Base-by-base conservation (phyloP, 2,113 vertebrate genomes). In the Odontesthes bonariensis region DNA sequence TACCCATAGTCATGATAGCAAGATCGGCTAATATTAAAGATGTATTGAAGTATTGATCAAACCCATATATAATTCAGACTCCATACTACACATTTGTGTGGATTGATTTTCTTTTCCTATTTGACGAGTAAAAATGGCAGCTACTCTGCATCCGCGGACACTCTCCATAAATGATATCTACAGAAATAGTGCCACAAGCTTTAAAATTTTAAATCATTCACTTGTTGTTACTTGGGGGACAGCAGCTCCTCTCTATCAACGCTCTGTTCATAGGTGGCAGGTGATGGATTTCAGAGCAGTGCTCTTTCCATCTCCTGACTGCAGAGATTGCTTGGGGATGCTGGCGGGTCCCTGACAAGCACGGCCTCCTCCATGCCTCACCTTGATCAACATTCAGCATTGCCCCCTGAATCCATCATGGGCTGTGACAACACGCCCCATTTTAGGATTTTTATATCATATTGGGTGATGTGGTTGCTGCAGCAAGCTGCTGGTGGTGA, bases 321-420 rank as follows among this genome's bases (percentile, higher is more conserved):
- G 82, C 83, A 66, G 65, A 88, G 91, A 92, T 92, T 91, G 91
- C 91, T 91, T 88, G 89, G 90, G 89, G 91, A 92, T 83, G 82
- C 84, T 82, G 86, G 83, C 72, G 75, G 86, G 81, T 87, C 88
- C 89, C 91, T 89, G 91, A 90, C 91, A 91, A 88, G 85, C 86
- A 63, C 80, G 82, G 83, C 83, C 91, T 86, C 86, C 87, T 91
- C 85, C 83, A 86, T 86, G 88, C 86, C 85, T 92, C 92, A 92
- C 91, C 91, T 92, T 93, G 91, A 93, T 93, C 92, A 93, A 93
- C 91, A 93, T 91, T 92, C 91, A 91, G 83, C 27, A 17, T 85
- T 86, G 86, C 88, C 89, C 86, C 81, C 79, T 77, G 85, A 89
- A 93, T 91, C 82, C 82, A 92, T 91, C 91, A 90, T 54, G 32